Percentiles rank a stretch among this genome's conserved stretches.
Conservation (phyloP, 2,888 invertebrate species). For the Campoletis raptor region DNA sequence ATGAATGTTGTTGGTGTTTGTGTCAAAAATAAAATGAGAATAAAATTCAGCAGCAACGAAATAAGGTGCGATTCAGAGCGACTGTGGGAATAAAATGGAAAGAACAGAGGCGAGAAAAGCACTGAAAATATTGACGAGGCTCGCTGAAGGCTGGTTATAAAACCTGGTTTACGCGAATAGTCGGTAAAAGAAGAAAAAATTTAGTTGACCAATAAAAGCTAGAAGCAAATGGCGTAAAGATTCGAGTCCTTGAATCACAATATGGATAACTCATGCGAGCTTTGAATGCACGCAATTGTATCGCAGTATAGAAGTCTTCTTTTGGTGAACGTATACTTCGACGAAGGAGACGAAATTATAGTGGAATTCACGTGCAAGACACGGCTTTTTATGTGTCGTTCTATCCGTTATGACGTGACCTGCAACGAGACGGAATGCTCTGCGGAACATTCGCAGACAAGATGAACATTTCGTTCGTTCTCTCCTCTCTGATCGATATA, state of each 20-base stretch:
- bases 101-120: neutral
- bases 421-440: conserved; percentile 48
- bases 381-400: conserved; percentile 26
- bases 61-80: neutral
- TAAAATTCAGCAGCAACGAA: neutral
- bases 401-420: conserved; percentile 37
- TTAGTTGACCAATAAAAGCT: conserved; percentile 4
- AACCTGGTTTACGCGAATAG: neutral
- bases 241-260: conserved; percentile 1
- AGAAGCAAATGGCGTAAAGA: neutral
- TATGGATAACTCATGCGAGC: neutral
- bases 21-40: neutral
- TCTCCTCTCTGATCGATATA: conserved; percentile 11
- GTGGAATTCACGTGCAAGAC: conserved; percentile 46
- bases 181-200: neutral
- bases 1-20: neutral
- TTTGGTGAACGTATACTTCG: neutral
- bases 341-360: conserved; percentile 7
- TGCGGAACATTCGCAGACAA: conserved; percentile 55
- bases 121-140: conserved; percentile 2
- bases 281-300: conserved; percentile 3
- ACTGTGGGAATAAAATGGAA: neutral
- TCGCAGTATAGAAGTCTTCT: neutral
- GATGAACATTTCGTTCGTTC: conserved; percentile 31
- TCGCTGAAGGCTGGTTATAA: neutral